Evolutionary conservation across 2,797 vertebrate species (phyloP).

Genomic region (Parotocinclus haroldoi): DNA sequence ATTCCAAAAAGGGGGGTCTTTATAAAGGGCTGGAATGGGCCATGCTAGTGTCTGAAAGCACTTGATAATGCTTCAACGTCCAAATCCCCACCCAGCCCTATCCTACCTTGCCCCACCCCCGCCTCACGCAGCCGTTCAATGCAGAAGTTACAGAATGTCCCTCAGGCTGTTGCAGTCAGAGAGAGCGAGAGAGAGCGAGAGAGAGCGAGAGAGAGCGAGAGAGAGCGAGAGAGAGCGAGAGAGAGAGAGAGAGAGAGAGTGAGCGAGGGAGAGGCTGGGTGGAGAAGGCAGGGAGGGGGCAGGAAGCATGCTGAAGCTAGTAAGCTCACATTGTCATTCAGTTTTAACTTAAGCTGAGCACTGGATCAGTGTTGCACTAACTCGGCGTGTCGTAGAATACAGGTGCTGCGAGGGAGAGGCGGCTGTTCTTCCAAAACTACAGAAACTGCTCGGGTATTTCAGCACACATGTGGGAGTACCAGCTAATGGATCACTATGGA

Average conservation of each 20-base stretch:
- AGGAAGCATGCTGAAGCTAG: constrained; percentile 51
- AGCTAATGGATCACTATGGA: constrained; percentile 5
- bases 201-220: constrained; percentile 21
- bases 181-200: constrained; percentile 15
- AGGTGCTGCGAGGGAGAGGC: constrained; percentile 27
- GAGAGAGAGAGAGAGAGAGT: constrained; percentile 15
- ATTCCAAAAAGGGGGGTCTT: too few species aligned
- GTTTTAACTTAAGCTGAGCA: constrained; percentile 26
- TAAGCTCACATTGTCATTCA: constrained; percentile 45
- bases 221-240: constrained; percentile 4
- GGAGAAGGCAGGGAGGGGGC: constrained; percentile 20
- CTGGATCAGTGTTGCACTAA: constrained; percentile 7
- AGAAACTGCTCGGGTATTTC: constrained; percentile 16
- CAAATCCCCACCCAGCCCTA: constrained; percentile 41
- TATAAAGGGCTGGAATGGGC: too few species aligned
- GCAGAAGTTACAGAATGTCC: constrained; percentile 41
- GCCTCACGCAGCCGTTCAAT: constrained; percentile 21
- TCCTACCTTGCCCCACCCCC: constrained; percentile 33
- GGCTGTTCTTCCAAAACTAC: constrained; percentile 36
- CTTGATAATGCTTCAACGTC: constrained; percentile 53
- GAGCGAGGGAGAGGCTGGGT: constrained; percentile 11
- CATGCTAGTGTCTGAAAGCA: constrained; percentile 18
- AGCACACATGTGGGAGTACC: background rate
- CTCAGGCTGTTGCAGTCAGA: constrained; percentile 45
- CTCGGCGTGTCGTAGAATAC: constrained; percentile 18